Base-by-base conservation (phyloP, 1,140 invertebrate species). In the Bombus confusus region DNA sequence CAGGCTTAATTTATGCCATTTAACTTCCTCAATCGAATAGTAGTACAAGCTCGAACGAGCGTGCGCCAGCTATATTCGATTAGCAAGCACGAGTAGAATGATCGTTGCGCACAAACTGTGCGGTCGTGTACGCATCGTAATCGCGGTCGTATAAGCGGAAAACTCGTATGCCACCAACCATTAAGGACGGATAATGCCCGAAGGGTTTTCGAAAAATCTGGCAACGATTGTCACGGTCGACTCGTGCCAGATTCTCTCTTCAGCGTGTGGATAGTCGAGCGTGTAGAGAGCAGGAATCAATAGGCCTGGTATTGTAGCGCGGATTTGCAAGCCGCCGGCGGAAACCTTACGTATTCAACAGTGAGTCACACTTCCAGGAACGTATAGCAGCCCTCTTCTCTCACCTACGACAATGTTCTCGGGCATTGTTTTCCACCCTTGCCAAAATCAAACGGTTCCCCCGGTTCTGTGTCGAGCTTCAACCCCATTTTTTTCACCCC, bases 331-430 rank as follows among this genome's bases (percentile, higher is more conserved):
- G 88, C 86, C 88, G 85, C 80, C 88, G 83, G 85, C 88, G 86
- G 91, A 93, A 93, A 92, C 92, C 92, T 90, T 93, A 92, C 86
- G 87, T 88, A 91, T 92, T 90, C 83, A 86, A 81, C 89, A 87
- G 83, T 88, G 83, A 91, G 76, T 91, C 89, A 91, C 86, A 86
- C 87, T 90, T 91, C 86, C 76, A 90, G 80, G 74, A 90, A 80
- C 78, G 80, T 81, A 66, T 82, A 69, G 84, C 64, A 76, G 31
- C 83, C 80, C 83, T 62, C 85, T 78, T 75, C 81, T 90, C 89
- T 87, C 85, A 82, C 78, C 79, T 75, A 86, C 87, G 66, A 89
- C 87, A 89, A 83, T 88, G 79, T 79, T 66, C 69, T 37, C n/a
- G 18, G 71, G 59, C 87, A 90, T 89, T 89, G 87, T 90, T 87